Percentiles rank a stretch among this genome's conserved stretches.
These are phyloP conservation scores for Tapirus indicus DNA, from an alignment of 2,797 vertebrate genomes.

Conservation along the genomic window DNA sequence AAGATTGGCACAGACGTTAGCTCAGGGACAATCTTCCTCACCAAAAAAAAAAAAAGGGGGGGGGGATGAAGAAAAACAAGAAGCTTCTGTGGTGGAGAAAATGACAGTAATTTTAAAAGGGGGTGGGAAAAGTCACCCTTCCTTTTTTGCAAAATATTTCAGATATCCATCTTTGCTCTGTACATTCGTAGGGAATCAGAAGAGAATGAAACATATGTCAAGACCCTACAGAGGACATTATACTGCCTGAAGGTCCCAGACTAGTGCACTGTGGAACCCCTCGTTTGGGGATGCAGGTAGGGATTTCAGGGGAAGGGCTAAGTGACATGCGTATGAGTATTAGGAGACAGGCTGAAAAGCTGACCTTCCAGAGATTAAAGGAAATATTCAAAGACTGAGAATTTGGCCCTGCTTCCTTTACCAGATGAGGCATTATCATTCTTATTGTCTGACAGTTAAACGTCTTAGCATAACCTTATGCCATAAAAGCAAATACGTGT, in stretches of 20 bases:
- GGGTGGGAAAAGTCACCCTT: not conserved
- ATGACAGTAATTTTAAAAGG: not conserved
- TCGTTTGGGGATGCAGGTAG: not conserved
- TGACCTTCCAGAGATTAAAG: not conserved
- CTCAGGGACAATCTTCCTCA: too few species aligned
- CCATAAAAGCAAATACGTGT: not conserved
- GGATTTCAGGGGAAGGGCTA: fast-evolving
- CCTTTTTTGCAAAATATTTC: not conserved
- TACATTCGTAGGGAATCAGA: not conserved
- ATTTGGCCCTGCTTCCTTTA: not conserved
- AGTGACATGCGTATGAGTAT: not conserved
- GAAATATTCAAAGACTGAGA: slow-evolving; percentile 50
- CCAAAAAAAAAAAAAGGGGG: not conserved
- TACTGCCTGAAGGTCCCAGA: not conserved
- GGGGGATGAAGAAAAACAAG: not conserved
- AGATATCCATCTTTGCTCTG: not conserved
- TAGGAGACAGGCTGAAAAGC: not conserved
- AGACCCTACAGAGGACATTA: not conserved
- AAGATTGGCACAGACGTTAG: too few species aligned
- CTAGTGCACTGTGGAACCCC: not conserved
- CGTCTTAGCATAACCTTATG: not conserved
- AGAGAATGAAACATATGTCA: not conserved
- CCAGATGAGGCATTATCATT: not conserved
- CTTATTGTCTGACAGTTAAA: not conserved
- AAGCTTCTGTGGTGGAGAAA: not conserved